Percentiles rank a stretch among this genome's conserved stretches.
These are phyloP conservation scores for Cyprinodon diabolis DNA, from an alignment of 2,797 vertebrate species.

Conservation along the genomic window DNA sequence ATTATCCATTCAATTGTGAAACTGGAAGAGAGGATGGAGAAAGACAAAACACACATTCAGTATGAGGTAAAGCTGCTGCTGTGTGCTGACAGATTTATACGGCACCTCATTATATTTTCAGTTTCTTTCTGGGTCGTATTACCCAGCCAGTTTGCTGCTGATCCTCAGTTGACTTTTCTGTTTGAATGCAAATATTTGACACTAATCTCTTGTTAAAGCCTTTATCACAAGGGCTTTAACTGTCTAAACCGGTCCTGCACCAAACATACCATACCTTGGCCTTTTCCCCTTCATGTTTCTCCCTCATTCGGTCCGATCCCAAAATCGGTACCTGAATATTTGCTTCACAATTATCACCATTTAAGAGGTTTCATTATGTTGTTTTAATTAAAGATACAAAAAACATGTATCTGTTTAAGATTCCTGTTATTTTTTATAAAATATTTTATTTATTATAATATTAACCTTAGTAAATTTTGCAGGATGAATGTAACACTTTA, in stretches of 20 bases:
- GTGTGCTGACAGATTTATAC: constrained; percentile 44
- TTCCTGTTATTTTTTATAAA: too few species aligned
- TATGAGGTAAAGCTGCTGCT: constrained; percentile 32
- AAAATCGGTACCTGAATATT: neutral
- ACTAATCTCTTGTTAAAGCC: constrained; percentile 30
- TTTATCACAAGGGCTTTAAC: constrained; percentile 16
- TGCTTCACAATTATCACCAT: neutral
- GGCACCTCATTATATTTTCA: constrained; percentile 49
- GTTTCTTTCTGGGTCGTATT: constrained; percentile 35
- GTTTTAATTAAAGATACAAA: too few species aligned
- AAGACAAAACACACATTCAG: constrained; percentile 23
- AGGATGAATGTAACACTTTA: too few species aligned
- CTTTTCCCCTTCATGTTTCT: neutral
- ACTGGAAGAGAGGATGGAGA: constrained; percentile 29
- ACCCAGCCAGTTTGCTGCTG: constrained; percentile 11
- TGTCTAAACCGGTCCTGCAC: constrained; percentile 9
- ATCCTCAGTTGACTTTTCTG: constrained; percentile 24
- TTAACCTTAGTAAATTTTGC: too few species aligned
- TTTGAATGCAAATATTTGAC: constrained; percentile 20
- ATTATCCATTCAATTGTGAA: constrained; percentile 38
- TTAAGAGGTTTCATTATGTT: neutral
- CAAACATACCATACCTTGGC: constrained; percentile 1
- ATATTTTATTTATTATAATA: too few species aligned
- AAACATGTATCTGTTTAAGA: too few species aligned
- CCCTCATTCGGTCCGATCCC: neutral